These are phyloP conservation scores for Iguana delicatissima DNA, from an alignment of 2,797 vertebrate genomes.

Conservation along the genomic window DNA sequence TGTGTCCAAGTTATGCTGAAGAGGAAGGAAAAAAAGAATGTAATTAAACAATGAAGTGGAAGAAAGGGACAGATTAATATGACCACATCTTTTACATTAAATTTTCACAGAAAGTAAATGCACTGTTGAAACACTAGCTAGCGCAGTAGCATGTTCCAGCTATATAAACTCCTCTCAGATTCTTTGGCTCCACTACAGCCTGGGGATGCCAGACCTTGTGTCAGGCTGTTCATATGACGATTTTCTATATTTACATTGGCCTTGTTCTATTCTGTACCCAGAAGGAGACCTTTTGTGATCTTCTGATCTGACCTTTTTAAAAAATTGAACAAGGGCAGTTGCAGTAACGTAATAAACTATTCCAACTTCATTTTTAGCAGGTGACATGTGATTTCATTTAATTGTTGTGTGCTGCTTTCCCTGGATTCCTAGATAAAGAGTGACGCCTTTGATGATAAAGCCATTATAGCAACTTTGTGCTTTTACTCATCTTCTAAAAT, in stretches of 20 bases:
- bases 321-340: neutral
- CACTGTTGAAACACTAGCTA: neutral
- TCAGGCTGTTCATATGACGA: neutral
- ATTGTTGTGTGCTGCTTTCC: neutral
- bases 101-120: neutral
- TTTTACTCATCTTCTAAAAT: too few relatives aligned
- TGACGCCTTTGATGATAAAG: neutral
- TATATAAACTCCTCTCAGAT: neutral
- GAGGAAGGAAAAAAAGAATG: conserved; percentile 29
- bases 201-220: neutral
- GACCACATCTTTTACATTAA: neutral
- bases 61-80: neutral
- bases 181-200: neutral
- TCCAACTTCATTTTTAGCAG: neutral
- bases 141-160: neutral
- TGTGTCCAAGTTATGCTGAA: conserved; percentile 31
- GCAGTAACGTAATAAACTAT: neutral
- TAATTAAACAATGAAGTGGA: accelerated
- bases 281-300: neutral
- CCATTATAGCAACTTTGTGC: neutral
- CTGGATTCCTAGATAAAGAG: neutral
- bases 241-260: neutral
- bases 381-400: neutral
- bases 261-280: neutral
- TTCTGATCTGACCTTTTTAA: neutral